Percentiles rank a stretch among this genome's conserved stretches.
Conservation (phyloP, 2,888 invertebrate species). For the Papilio protenor region DNA sequence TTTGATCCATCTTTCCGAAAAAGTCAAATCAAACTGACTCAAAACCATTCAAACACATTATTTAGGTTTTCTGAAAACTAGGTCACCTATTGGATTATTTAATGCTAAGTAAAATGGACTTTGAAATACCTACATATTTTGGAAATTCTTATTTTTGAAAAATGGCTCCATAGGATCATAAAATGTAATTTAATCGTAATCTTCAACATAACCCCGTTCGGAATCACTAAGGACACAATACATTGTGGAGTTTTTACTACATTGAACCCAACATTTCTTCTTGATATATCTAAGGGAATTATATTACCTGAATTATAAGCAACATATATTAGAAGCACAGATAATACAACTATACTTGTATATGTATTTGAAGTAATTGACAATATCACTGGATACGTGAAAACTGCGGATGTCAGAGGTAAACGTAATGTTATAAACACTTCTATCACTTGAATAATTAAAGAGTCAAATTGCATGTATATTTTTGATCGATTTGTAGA, state of each 20-base stretch:
- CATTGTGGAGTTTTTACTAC: background rate
- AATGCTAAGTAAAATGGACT: background rate
- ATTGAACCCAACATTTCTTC: background rate
- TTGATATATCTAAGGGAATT: background rate
- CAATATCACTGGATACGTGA: background rate
- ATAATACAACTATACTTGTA: no score
- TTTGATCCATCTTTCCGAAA: background rate
- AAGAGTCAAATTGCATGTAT: background rate
- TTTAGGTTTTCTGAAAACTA: background rate
- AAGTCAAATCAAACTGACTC: background rate
- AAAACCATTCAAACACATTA: background rate
- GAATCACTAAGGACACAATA: background rate
- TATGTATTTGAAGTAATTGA: background rate
- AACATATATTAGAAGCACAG: no score
- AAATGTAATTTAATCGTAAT: background rate
- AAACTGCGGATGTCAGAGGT: background rate
- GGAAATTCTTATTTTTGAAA: background rate
- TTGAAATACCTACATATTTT: background rate
- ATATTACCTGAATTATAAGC: background rate
- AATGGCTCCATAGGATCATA: background rate
- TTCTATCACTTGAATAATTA: background rate
- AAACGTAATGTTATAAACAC: background rate
- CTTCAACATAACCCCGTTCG: background rate
- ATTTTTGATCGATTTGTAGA: slow-evolving; percentile 1
- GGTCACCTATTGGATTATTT: background rate